These are phyloP conservation scores for Drosophila sechellia DNA, from an alignment of 1,140 invertebrate species.

Conservation along the genomic window DNA sequence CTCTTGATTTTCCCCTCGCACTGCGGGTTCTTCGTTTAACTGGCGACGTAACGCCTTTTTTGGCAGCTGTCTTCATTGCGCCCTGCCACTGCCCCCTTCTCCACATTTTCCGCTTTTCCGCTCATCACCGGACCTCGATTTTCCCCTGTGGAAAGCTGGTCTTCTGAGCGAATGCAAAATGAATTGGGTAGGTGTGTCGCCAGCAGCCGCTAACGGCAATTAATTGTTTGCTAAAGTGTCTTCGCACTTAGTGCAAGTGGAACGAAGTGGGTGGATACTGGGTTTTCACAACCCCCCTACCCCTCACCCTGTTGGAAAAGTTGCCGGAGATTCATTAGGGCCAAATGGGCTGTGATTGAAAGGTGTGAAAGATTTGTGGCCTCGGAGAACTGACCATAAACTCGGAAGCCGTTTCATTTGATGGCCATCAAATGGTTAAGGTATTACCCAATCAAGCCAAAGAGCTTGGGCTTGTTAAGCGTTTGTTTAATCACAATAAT, in stretches of 20 bases:
- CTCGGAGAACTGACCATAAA: conserved; percentile 19
- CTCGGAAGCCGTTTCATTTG: conserved; percentile 2
- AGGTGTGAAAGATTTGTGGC: conserved; percentile 21
- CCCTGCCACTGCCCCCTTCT: conserved; percentile 2
- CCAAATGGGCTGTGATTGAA: conserved; percentile 40
- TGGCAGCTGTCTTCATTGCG: conserved; percentile 73
- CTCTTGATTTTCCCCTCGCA: neutral
- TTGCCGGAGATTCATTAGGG: conserved; percentile 36
- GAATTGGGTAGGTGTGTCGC: conserved; percentile 79
- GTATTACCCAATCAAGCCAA: no score
- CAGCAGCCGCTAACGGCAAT: conserved; percentile 77
- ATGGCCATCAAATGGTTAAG: conserved; percentile 1
- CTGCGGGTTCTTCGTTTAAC: conserved; percentile 53
- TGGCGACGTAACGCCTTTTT: conserved; percentile 77
- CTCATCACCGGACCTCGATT: conserved; percentile 24
- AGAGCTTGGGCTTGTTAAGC: neutral
- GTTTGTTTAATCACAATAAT: neutral
- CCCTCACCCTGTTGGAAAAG: neutral
- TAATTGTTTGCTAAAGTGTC: conserved; percentile 74
- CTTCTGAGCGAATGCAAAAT: conserved; percentile 53
- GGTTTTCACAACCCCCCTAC: neutral
- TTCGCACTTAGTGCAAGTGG: conserved; percentile 43
- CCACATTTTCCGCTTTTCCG: conserved; percentile 15
- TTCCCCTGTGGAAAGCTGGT: conserved; percentile 25
- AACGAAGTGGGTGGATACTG: conserved; percentile 8